phyloP scores from a whole-genome alignment of 2,797 vertebrate genomes.

The Anabas testudineus region DNA sequence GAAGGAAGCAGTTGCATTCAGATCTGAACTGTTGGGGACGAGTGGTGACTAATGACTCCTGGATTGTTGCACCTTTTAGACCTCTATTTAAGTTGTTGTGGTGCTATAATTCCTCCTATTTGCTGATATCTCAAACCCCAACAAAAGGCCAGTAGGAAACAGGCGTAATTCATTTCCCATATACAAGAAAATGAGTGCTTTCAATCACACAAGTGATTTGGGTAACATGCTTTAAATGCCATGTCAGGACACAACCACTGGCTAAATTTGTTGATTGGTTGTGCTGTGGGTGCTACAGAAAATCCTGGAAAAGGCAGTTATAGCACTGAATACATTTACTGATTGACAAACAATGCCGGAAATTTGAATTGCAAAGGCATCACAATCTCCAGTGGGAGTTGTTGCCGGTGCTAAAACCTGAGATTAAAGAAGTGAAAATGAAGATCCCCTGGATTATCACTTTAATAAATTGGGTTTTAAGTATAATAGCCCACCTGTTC shows the following conservation, averaged over 20 bases:
- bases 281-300: background rate
- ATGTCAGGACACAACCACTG: background rate
- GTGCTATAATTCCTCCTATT: background rate
- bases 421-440: slow-evolving; percentile 19
- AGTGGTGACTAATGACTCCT: slow-evolving; percentile 25
- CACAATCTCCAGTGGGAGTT: background rate
- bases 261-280: slow-evolving; percentile 11
- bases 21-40: slow-evolving; percentile 20
- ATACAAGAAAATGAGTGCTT: background rate
- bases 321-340: background rate
- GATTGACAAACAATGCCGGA: background rate
- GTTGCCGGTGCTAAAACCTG: background rate
- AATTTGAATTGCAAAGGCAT: background rate
- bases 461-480: slow-evolving; percentile 42
- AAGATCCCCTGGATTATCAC: slow-evolving; percentile 20
- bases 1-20: slow-evolving; percentile 21
- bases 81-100: background rate
- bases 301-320: background rate
- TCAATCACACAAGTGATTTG: background rate
- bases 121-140: background rate
- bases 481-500: slow-evolving; percentile 37
- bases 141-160: background rate
- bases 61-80: slow-evolving; percentile 17
- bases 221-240: slow-evolving; percentile 1
- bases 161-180: background rate